Percentiles rank a stretch among this genome's conserved stretches.
phyloP scores from a whole-genome alignment of 2,888 invertebrate genomes.

The Andrena bucephala region DNA sequence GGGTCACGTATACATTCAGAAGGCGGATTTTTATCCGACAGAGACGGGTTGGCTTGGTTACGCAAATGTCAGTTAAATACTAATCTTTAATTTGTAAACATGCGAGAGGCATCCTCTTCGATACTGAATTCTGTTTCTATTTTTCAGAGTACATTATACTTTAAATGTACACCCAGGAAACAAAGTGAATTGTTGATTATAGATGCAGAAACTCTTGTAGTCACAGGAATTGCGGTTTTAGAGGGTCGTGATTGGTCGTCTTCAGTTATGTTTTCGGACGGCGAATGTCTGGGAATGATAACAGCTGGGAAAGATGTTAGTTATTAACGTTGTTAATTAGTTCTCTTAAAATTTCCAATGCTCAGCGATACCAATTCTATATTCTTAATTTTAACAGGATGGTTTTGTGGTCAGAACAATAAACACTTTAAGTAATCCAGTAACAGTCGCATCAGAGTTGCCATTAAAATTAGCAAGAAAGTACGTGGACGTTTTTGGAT shows the following conservation, averaged over 20 bases:
- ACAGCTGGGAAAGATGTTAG: conserved; percentile 92
- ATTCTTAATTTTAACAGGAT: conserved; percentile 86
- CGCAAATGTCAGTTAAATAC: conserved; percentile 90
- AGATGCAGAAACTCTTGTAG: conserved; percentile 85
- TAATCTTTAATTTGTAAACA: conserved; percentile 18
- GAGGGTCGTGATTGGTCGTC: conserved; percentile 84
- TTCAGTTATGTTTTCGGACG: conserved; percentile 90
- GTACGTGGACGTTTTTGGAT: conserved; percentile 92
- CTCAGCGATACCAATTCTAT: conserved; percentile 23
- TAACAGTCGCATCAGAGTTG: conserved; percentile 86
- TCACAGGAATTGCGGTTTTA: conserved; percentile 85
- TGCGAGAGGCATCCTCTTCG: conserved; percentile 20
- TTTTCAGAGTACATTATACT: conserved; percentile 92
- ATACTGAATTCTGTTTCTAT: conserved; percentile 39
- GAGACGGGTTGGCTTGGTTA: conserved; percentile 95
- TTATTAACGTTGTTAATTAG: conserved; percentile 30
- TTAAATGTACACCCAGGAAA: conserved; percentile 87
- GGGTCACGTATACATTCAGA: conserved; percentile 95
- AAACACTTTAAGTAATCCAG: conserved; percentile 88
- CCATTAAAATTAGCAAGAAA: conserved; percentile 92
- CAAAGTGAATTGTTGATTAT: conserved; percentile 83
- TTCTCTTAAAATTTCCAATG: conserved; percentile 4
- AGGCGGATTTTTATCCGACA: conserved; percentile 92
- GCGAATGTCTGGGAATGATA: conserved; percentile 92
- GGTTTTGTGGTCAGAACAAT: conserved; percentile 92